phyloP scores from a whole-genome alignment of 2,113 vertebrate species.

The Tenebrosternarchus preto region DNA sequence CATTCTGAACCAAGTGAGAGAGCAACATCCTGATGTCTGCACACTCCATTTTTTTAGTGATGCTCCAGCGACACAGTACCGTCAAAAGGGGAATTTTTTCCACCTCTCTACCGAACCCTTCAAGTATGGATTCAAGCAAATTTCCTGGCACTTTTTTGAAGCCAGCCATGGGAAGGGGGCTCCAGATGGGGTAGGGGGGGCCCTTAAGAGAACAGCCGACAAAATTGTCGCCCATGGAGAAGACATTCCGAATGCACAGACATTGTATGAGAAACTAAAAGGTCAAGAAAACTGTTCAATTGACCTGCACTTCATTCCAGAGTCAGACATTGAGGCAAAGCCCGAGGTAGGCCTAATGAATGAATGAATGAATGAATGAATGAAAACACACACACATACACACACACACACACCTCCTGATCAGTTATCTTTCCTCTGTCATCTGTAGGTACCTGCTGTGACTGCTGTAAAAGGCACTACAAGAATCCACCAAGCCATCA shows the following conservation, averaged over 20 bases:
- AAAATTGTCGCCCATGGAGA: background rate
- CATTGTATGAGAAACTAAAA: background rate
- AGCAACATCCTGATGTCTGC: conserved; percentile 6
- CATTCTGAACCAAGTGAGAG: conserved; percentile 31
- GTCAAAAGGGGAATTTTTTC: background rate
- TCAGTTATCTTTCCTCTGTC: too few species aligned
- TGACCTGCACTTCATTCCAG: too few species aligned
- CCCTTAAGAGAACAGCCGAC: conserved; percentile 4
- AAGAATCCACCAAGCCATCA: too few species aligned
- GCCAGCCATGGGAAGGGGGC: conserved; percentile 1
- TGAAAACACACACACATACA: too few species aligned
- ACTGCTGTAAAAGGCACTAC: too few species aligned
- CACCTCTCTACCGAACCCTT: background rate
- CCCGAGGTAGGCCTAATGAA: too few species aligned
- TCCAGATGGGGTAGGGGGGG: background rate
- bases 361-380: too few species aligned
- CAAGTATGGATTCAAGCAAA: background rate
- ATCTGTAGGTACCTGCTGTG: too few species aligned
- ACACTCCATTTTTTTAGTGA: conserved; percentile 1
- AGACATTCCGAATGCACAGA: background rate
- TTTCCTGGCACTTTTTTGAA: background rate
- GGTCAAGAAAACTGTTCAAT: background rate
- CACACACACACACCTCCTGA: too few species aligned
- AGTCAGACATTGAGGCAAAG: too few species aligned
- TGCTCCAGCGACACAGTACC: background rate